Evolutionary conservation across 2,888 invertebrate species (phyloP).

Genomic region (Anthophora plumipes): DNA sequence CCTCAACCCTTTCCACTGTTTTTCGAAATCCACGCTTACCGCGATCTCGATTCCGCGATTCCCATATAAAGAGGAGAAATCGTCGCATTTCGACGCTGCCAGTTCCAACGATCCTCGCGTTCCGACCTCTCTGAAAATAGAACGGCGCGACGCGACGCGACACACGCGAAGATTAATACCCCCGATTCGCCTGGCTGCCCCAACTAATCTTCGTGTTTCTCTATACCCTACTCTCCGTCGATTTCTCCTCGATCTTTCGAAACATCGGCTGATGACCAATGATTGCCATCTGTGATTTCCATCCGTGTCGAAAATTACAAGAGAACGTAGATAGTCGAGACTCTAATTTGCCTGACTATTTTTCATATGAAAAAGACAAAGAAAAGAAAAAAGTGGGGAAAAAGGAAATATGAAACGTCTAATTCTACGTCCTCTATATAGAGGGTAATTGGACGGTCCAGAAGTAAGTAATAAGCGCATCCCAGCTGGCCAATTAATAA

Average conservation of each 20-base stretch:
- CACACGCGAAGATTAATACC: not conserved
- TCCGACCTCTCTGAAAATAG: constrained; percentile 2
- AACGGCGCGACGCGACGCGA: not conserved
- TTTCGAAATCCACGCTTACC: not conserved
- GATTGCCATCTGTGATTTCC: not conserved
- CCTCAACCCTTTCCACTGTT: constrained; percentile 26
- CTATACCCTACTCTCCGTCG: not conserved
- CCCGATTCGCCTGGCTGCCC: not conserved
- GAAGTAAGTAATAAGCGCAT: not conserved
- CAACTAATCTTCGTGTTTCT: not conserved
- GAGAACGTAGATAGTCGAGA: not conserved
- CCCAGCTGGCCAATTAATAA: constrained; percentile 26
- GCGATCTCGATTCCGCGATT: not conserved
- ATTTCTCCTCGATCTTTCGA: not conserved
- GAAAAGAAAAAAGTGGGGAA: not conserved
- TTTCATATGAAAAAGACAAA: not conserved
- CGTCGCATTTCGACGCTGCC: not conserved
- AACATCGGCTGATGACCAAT: too few relatives aligned
- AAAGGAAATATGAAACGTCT: too few relatives aligned
- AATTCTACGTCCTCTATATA: too few relatives aligned
- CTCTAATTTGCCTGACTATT: not conserved
- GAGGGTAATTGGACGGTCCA: not conserved
- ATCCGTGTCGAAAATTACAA: not conserved
- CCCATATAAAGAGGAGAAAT: not conserved
- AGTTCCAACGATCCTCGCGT: not conserved